Conservation (phyloP, 1,140 invertebrate species). For the Ips typographus region DNA sequence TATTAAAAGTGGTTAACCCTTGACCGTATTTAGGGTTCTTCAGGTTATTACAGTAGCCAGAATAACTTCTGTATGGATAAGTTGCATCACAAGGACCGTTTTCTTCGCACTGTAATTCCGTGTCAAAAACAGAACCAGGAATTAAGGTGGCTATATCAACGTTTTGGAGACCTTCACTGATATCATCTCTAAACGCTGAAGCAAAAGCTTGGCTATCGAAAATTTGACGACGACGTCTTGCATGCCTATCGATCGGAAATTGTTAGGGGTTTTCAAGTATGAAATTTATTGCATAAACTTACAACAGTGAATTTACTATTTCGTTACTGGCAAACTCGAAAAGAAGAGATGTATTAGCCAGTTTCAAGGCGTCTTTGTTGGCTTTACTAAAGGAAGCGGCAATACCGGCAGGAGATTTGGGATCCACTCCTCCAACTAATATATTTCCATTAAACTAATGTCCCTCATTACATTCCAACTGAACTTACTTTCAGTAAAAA, state of each 20-base stretch:
- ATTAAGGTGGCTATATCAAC: constrained; percentile 66
- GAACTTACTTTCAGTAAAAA: constrained; percentile 65
- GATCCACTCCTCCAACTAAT: constrained; percentile 74
- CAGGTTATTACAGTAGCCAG: constrained; percentile 90
- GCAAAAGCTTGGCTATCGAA: constrained; percentile 70
- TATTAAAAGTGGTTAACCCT: constrained; percentile 80
- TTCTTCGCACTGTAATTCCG: constrained; percentile 62
- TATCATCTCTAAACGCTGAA: constrained; percentile 64
- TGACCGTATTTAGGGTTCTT: constrained; percentile 82
- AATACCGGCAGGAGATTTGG: constrained; percentile 79
- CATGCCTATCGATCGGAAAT: constrained; percentile 46
- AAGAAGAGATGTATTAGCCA: constrained; percentile 84
- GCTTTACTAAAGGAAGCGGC: constrained; percentile 87
- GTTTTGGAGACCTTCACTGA: constrained; percentile 71
- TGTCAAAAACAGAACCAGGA: constrained; percentile 53
- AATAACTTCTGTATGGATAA: constrained; percentile 76
- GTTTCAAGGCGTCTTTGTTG: constrained; percentile 74
- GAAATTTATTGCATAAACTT: constrained; percentile 31
- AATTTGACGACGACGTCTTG: constrained; percentile 68
- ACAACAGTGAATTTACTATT: constrained; percentile 70
- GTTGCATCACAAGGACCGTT: constrained; percentile 74
- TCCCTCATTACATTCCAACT: not conserved
- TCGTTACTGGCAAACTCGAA: constrained; percentile 85
- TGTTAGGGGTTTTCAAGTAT: not conserved
- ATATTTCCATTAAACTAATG: constrained; percentile 30